These are phyloP conservation scores for Protaetia brevitarsis DNA, from an alignment of 1,140 invertebrate genomes.

Conservation along the genomic window DNA sequence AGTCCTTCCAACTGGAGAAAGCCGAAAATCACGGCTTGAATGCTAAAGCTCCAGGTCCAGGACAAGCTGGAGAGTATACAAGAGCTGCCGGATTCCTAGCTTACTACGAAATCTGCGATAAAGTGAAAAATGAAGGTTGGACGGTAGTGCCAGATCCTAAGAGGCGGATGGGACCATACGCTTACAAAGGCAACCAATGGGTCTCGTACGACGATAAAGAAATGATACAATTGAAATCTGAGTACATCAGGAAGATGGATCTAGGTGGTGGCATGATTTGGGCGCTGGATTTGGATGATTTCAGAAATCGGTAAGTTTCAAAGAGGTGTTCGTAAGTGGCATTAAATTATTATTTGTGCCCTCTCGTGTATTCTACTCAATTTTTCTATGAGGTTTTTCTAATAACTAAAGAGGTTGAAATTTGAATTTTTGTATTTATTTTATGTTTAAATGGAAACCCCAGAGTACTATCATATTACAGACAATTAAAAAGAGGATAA, in stretches of 20 bases:
- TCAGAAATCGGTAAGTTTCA: constrained; percentile 58
- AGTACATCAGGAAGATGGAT: constrained; percentile 70
- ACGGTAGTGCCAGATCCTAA: constrained; percentile 72
- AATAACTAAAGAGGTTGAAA: no score
- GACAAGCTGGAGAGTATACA: constrained; percentile 77
- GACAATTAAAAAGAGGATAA: no score
- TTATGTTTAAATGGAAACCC: no score
- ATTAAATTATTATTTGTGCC: no score
- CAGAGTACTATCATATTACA: no score
- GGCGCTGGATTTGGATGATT: constrained; percentile 87
- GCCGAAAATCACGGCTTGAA: constrained; percentile 65
- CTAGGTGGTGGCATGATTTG: constrained; percentile 88
- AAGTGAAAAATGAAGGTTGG: constrained; percentile 74
- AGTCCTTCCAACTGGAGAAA: constrained; percentile 69
- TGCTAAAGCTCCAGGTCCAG: constrained; percentile 68
- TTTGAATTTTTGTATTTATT: no score
- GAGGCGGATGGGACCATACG: constrained; percentile 79
- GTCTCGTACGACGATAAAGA: constrained; percentile 81
- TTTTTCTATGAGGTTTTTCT: no score
- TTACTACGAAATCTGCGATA: constrained; percentile 87
- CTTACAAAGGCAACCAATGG: constrained; percentile 84
- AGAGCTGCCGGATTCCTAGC: constrained; percentile 79
- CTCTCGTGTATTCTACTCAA: no score
- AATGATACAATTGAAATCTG: constrained; percentile 74
- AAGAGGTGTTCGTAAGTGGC: no score